Conservation (phyloP, 2,888 invertebrate species). For the Papilio protenor region DNA sequence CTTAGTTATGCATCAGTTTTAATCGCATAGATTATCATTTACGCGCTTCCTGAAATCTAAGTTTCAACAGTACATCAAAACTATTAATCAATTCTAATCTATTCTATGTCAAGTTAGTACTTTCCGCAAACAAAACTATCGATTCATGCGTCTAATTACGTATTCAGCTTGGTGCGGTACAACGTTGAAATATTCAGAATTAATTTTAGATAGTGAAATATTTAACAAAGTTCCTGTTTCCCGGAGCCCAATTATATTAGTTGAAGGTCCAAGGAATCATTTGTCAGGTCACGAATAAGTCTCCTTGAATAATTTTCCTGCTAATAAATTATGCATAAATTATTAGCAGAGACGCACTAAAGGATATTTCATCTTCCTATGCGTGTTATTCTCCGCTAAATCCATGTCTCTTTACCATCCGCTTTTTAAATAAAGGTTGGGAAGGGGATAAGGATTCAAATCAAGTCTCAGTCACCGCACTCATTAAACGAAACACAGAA, state of each 20-base stretch:
- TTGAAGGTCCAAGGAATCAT: constrained; percentile 45
- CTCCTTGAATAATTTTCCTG: constrained; percentile 43
- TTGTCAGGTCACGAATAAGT: constrained; percentile 43
- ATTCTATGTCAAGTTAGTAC: constrained; percentile 1
- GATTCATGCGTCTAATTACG: constrained; percentile 24
- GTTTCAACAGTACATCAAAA: constrained; percentile 1
- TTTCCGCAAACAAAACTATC: constrained; percentile 26
- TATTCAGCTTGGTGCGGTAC: constrained; percentile 20
- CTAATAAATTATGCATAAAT: constrained; percentile 43
- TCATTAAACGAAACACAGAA: too few relatives aligned
- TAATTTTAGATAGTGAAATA: constrained; percentile 42
- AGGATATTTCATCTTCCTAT: too few relatives aligned
- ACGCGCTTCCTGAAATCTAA: not conserved
- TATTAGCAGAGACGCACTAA: not conserved
- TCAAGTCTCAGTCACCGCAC: too few relatives aligned
- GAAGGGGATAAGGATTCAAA: too few relatives aligned
- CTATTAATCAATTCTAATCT: constrained; percentile 4
- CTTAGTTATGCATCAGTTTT: too few relatives aligned
- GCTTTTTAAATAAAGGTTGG: too few relatives aligned
- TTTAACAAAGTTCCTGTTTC: constrained; percentile 27
- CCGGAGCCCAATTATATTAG: constrained; percentile 39
- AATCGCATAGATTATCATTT: not conserved
- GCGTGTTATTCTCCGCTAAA: too few relatives aligned
- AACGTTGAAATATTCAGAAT: constrained; percentile 43
- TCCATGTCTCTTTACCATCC: too few relatives aligned